Evolutionary conservation across 2,888 invertebrate genomes (phyloP), one percentile per base, ranked within the genome.

Genomic region (Nymphalis c-album): DNA sequence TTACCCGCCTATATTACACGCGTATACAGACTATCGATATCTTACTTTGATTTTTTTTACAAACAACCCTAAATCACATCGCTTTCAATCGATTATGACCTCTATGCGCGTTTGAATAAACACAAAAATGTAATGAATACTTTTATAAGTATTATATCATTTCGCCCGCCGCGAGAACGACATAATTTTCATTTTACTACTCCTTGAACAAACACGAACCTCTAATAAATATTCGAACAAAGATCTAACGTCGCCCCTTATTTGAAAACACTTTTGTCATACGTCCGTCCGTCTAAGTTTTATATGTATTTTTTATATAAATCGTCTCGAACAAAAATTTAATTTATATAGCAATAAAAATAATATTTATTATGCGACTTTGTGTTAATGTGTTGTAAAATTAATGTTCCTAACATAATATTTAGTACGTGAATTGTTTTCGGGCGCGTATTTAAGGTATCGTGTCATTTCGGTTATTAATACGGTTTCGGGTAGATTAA

Each of bases 111-210:
- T 0, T 0, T 8, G 0, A 0, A 63, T 76, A 81, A 77, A 71
- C 73, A 73, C 31, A n/a, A 63, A 18, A 78, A 79, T 81, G n/a
- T 60, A 16, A 65, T 73, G 63, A 16, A 2, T 0, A 8, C 8
- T 7, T 40, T 0, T 22, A 40, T 47, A 74, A 71, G 66, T 35
- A 75, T 80, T 81, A 79, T 53, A 76, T 53, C 69, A 64, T 69
- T 75, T 67, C 26, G 18, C 48, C 63, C 68, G 68, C 64, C 51
- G 60, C 69, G 73, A 70, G 78, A 79, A 80, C 79, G 85, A 85
- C 85, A 90, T 90, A 88, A 90, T 90, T 90, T 85, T 87, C 82
- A 84, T 88, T 91, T 90, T 88, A 91, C 83, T 86, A 85, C 88
- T 84, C 80, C 82, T 82, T 84, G 88, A 86, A 86, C 84, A 85